Conservation (phyloP, 2,797 vertebrate species). For the Chelon auratus region DNA sequence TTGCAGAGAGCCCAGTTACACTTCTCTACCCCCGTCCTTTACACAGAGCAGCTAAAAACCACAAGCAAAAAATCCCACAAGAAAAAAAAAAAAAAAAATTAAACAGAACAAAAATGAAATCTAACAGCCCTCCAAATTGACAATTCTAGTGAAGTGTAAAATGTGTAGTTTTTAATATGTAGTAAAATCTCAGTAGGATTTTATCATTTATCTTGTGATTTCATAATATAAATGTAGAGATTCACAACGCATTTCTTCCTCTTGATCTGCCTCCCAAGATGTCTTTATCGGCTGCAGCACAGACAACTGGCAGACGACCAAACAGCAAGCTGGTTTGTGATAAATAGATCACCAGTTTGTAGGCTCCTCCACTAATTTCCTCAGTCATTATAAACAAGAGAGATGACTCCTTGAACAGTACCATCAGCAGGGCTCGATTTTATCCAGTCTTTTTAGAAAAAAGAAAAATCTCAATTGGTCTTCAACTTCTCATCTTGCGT, state of each 20-base stretch:
- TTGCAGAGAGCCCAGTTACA: conserved; percentile 90
- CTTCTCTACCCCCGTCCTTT: conserved; percentile 85
- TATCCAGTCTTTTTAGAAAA: conserved; percentile 83
- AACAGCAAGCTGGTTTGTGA: conserved; percentile 84
- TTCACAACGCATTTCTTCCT: conserved; percentile 81
- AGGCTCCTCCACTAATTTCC: conserved; percentile 79
- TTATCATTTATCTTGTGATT: conserved; percentile 86
- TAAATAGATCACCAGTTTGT: conserved; percentile 85
- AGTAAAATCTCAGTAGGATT: conserved; percentile 89
- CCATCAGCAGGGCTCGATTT: conserved; percentile 84
- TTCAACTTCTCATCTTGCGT: conserved; percentile 74
- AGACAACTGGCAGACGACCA: conserved; percentile 80
- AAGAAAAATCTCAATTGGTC: conserved; percentile 74
- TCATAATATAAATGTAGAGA: conserved; percentile 89
- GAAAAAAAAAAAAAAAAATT: conserved; percentile 52
- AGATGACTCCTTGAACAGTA: conserved; percentile 82
- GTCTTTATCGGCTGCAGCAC: conserved; percentile 79
- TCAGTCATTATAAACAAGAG: conserved; percentile 82
- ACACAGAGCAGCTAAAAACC: conserved; percentile 87
- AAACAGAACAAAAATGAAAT: conserved; percentile 68
- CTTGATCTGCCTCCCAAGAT: conserved; percentile 78
- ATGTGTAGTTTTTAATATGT: conserved; percentile 86
- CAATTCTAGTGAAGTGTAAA: conserved; percentile 91
- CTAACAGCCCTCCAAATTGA: conserved; percentile 96
- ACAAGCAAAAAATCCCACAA: conserved; percentile 78